Conservation (phyloP, 2,888 invertebrate species). For the Morinoia aosen region DNA sequence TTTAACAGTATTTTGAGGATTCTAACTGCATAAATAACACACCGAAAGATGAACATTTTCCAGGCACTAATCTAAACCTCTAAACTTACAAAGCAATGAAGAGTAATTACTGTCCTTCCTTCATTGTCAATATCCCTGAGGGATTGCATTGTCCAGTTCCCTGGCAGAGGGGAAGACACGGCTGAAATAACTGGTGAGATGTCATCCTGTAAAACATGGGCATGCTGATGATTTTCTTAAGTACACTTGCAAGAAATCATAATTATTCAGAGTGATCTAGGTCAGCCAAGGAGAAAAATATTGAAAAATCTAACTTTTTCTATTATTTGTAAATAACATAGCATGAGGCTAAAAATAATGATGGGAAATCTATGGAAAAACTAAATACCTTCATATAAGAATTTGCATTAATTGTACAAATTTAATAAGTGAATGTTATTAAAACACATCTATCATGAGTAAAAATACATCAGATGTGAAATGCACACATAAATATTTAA, state of each 20-base stretch:
- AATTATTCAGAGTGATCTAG: not conserved
- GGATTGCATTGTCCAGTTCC: constrained; percentile 71
- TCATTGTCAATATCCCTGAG: constrained; percentile 73
- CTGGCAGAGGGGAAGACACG: constrained; percentile 69
- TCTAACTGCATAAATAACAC: not conserved
- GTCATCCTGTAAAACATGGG: not conserved
- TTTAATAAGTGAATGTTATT: not conserved
- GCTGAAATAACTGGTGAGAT: constrained; percentile 69
- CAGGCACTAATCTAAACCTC: not conserved
- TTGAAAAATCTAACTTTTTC: not conserved
- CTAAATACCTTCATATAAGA: not conserved
- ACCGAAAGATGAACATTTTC: not conserved
- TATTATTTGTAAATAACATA: not conserved
- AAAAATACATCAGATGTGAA: not conserved
- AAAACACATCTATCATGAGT: not conserved
- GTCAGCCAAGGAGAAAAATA: not conserved
- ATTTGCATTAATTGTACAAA: too few species aligned
- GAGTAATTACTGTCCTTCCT: constrained; percentile 73
- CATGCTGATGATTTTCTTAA: not conserved
- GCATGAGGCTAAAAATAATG: too few species aligned
- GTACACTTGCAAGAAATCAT: not conserved
- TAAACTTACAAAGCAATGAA: constrained; percentile 69
- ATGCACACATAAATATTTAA: too few species aligned
- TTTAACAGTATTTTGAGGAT: too few species aligned
- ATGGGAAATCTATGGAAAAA: too few species aligned